Percentiles rank a stretch among this genome's conserved stretches.
Conservation (phyloP, 2,888 invertebrate genomes). For the Chymomyza fuscimana region DNA sequence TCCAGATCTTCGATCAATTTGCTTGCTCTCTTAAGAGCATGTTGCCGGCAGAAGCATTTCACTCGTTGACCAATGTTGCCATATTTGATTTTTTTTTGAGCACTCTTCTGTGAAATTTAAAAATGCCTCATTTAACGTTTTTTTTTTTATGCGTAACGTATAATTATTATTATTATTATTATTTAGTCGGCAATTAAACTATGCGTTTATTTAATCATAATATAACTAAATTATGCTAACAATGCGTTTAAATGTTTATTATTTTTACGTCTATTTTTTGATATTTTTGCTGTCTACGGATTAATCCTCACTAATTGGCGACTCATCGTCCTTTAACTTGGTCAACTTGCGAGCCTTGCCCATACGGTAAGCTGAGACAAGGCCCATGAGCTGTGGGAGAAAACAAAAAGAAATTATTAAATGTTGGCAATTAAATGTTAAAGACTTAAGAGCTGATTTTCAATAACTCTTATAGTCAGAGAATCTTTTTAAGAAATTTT, state of each 20-base stretch:
- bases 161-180: not conserved
- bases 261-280: not conserved
- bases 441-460: not conserved
- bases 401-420: not conserved
- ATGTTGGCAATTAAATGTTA: not conserved
- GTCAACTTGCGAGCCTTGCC: conserved; percentile 59
- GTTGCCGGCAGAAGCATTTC: not conserved
- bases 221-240: conserved; percentile 9
- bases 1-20: too few relatives aligned
- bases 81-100: not conserved
- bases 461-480: too few relatives aligned
- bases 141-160: not conserved
- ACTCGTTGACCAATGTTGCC: not conserved
- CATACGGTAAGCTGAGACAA: conserved; percentile 53
- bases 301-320: conserved; percentile 57
- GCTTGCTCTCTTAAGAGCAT: too few relatives aligned
- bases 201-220: conserved; percentile 34
- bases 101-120: not conserved
- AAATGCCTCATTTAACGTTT: not conserved
- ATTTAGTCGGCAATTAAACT: conserved; percentile 34
- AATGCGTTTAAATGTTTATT: conserved; percentile 8
- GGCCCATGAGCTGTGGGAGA: conserved; percentile 44
- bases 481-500: too few relatives aligned
- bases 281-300: conserved; percentile 8
- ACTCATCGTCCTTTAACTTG: conserved; percentile 61